phyloP scores from a whole-genome alignment of 1,140 invertebrate genomes.

The Drosophila rufa region DNA sequence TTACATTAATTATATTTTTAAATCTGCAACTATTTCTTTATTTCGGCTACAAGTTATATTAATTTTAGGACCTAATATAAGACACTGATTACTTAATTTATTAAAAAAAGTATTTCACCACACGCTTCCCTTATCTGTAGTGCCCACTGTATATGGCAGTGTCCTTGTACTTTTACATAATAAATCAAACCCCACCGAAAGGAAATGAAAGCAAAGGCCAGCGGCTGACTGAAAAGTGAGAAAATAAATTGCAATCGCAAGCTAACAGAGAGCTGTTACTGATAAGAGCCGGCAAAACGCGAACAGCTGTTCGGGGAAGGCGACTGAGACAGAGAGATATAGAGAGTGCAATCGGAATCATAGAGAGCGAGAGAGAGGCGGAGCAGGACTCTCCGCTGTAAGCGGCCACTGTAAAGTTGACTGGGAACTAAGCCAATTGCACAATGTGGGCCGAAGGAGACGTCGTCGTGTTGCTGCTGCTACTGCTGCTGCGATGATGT shows the following conservation, averaged over 20 bases:
- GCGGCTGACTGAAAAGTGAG: neutral
- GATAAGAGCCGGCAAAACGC: conserved; percentile 75
- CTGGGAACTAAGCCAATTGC: conserved; percentile 72
- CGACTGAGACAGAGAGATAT: neutral
- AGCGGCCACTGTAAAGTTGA: conserved; percentile 75
- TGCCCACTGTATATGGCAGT: conserved; percentile 47
- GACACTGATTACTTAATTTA: too few relatives aligned
- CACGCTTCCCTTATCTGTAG: neutral
- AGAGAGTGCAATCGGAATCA: conserved; percentile 14
- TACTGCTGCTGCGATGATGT: conserved; percentile 8
- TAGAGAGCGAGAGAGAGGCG: neutral
- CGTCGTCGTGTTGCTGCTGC: conserved; percentile 27
- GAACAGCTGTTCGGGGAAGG: conserved; percentile 45
- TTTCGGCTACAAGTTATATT: neutral
- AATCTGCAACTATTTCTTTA: neutral
- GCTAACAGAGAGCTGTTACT: conserved; percentile 59
- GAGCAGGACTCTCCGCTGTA: conserved; percentile 47
- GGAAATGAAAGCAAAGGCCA: conserved; percentile 1
- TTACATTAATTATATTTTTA: neutral
- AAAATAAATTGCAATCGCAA: conserved; percentile 30
- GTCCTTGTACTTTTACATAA: conserved; percentile 81
- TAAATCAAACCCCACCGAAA: conserved; percentile 56
- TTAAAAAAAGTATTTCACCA: neutral
- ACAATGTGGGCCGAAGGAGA: conserved; percentile 63
- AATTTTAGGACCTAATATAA: neutral